Evolutionary conservation across 2,888 invertebrate genomes (phyloP).

Genomic region (Clepsis dumicolana): DNA sequence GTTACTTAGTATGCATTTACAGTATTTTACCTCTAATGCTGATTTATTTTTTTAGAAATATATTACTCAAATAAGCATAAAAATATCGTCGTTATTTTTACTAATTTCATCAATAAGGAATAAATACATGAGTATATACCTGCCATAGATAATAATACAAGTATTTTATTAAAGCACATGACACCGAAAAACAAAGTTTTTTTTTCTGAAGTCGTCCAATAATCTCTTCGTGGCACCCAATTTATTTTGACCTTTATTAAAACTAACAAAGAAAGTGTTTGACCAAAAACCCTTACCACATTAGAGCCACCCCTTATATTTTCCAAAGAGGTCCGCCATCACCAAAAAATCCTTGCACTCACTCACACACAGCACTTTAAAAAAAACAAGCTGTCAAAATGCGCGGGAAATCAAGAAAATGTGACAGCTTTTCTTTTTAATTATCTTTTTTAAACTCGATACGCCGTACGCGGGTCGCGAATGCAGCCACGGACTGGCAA

Average conservation of each 20-base stretch:
- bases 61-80: not conserved
- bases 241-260: not conserved
- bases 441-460: conserved; percentile 51
- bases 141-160: not conserved
- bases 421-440: conserved; percentile 41
- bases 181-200: not conserved
- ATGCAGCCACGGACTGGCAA: conserved; percentile 74
- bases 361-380: conserved; percentile 39
- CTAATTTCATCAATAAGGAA: not conserved
- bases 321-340: conserved; percentile 40
- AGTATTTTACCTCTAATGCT: no score
- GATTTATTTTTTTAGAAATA: no score
- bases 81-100: not conserved
- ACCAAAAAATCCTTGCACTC: conserved; percentile 31
- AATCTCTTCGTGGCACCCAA: not conserved
- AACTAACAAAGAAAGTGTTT: not conserved
- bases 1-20: no score
- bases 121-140: no score
- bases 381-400: conserved; percentile 35
- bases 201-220: not conserved
- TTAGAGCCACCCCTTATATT: conserved; percentile 31
- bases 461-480: conserved; percentile 74
- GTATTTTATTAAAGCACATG: not conserved
- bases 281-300: conserved; percentile 31
- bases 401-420: conserved; percentile 29